Percentiles rank a stretch among this genome's conserved stretches.
These are phyloP conservation scores for Lacerta agilis DNA, from an alignment of 2,797 vertebrate species.

Conservation along the genomic window DNA sequence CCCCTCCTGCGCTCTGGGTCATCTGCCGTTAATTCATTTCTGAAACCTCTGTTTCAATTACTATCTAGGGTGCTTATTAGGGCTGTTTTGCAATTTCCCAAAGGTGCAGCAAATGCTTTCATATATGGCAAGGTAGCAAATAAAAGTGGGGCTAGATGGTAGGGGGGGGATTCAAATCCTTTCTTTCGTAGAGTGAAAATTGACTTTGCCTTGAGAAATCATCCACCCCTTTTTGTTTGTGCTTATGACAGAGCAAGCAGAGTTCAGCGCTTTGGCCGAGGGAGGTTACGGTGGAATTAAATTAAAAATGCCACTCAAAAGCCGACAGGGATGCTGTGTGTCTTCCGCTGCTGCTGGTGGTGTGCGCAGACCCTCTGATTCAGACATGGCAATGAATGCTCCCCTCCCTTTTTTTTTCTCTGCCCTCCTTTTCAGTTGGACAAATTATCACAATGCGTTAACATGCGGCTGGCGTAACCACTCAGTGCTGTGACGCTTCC, in stretches of 20 bases:
- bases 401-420: not conserved
- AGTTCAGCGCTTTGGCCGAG: constrained; percentile 34
- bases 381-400: too few relatives aligned
- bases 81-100: not conserved
- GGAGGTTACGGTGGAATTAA: constrained; percentile 40
- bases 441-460: not conserved
- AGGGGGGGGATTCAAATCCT: not conserved
- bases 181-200: constrained; percentile 15
- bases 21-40: not conserved
- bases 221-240: constrained; percentile 17
- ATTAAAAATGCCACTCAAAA: constrained; percentile 30
- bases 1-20: too few relatives aligned
- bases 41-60: too few relatives aligned
- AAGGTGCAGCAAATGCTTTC: not conserved
- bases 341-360: not conserved
- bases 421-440: not conserved
- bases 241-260: constrained; percentile 45
- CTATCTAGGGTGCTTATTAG: too few relatives aligned
- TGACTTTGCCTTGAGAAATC: constrained; percentile 38
- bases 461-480: not conserved
- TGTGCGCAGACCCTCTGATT: too few relatives aligned
- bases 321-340: not conserved
- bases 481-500: too few relatives aligned
- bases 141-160: not conserved
- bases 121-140: not conserved